Percentiles rank a stretch among this genome's conserved stretches.
phyloP scores from a whole-genome alignment of 2,113 vertebrate species.

The Elephas maximus region DNA sequence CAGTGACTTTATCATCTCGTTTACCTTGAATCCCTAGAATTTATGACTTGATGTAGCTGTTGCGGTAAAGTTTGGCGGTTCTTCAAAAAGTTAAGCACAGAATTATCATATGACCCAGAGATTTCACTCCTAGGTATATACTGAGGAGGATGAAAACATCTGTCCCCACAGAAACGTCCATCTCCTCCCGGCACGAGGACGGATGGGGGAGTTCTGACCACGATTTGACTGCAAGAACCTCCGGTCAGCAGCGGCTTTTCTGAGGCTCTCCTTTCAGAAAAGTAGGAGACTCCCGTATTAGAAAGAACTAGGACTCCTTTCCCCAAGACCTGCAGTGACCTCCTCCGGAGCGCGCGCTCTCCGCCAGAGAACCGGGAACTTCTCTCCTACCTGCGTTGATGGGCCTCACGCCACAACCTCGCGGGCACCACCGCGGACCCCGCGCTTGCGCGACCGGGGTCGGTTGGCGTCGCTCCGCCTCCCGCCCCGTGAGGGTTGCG shows the following conservation, averaged over 20 bases:
- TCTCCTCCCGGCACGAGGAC: neutral
- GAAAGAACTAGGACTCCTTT: neutral
- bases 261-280: neutral
- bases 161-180: neutral
- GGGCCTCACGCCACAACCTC: rapidly evolving
- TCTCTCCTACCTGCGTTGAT: rapidly evolving
- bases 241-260: neutral
- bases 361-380: rapidly evolving
- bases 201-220: rapidly evolving
- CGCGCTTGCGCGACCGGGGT: rapidly evolving
- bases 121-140: neutral
- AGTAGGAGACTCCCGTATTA: neutral
- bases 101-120: neutral
- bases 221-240: neutral
- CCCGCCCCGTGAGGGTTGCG: neutral
- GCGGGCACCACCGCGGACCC: rapidly evolving
- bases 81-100: neutral
- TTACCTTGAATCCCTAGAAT: neutral
- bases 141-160: neutral
- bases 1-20: neutral
- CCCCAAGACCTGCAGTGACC: rapidly evolving
- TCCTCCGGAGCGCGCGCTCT: rapidly evolving
- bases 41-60: neutral
- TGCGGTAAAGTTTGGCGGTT: neutral
- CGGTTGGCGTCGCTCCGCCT: neutral